phyloP scores from a whole-genome alignment of 2,113 vertebrate genomes.

The human (Homo sapiens) region GRCh38 chr2:56804501-56805000 shows the following conservation, averaged over 20 bases:
- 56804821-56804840: not conserved
- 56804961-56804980: not conserved
- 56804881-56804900: not conserved
- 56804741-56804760: not conserved
- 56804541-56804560: not conserved
- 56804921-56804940: not conserved
- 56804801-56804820: not conserved
- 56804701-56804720: not conserved
- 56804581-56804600: not conserved
- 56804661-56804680: not conserved
- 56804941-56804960: not conserved
- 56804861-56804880: not conserved
- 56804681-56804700: not conserved
- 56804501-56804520: not conserved
- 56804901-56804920: not conserved
- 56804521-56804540: not conserved
- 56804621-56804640: not conserved
- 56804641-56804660: not conserved
- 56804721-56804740: not conserved
- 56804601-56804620: not conserved
- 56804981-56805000: not conserved
- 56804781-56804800: not conserved
- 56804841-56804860: not conserved
- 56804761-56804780: not conserved
- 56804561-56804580: not conserved